phyloP scores from a whole-genome alignment of 2,888 invertebrate genomes.

The Melipona bicolor region DNA sequence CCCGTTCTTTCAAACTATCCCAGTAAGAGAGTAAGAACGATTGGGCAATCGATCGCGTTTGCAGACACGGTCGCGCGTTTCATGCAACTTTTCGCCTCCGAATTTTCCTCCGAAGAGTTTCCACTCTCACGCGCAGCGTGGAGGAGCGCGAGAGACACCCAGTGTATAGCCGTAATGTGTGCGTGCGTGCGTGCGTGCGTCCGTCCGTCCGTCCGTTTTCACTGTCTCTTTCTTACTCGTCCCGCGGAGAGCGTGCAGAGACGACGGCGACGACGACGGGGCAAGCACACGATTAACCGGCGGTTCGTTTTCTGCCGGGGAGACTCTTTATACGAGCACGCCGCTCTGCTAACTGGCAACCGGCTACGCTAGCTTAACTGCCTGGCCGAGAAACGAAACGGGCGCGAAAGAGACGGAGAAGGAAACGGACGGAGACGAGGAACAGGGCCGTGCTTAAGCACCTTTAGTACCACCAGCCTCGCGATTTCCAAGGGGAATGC shows the following conservation, averaged over 20 bases:
- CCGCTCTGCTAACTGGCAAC: slow-evolving; percentile 67
- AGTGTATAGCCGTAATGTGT: background rate
- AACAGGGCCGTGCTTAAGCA: slow-evolving; percentile 57
- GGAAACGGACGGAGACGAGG: slow-evolving; percentile 52
- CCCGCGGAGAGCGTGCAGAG: background rate
- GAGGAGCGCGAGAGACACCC: background rate
- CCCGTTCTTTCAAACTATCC: no score
- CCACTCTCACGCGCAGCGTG: no score
- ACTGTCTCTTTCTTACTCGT: background rate
- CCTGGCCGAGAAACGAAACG: slow-evolving; percentile 64
- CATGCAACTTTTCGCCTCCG: no score
- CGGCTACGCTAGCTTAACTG: slow-evolving; percentile 63
- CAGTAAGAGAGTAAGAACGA: no score
- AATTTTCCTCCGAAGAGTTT: no score
- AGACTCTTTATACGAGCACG: slow-evolving; percentile 66
- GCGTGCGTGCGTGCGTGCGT: background rate
- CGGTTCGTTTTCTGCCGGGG: slow-evolving; percentile 66
- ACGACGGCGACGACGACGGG: no score
- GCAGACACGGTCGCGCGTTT: no score
- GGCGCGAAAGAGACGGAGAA: slow-evolving; percentile 52
- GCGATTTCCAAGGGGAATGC: slow-evolving; percentile 53
- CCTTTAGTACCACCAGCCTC: slow-evolving; percentile 53
- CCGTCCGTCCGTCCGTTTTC: background rate
- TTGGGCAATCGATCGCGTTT: no score
- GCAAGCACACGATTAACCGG: slow-evolving; percentile 50